These are phyloP conservation scores for Rhinoptilus africanus DNA, from an alignment of 2,113 vertebrate genomes.

Conservation along the genomic window DNA sequence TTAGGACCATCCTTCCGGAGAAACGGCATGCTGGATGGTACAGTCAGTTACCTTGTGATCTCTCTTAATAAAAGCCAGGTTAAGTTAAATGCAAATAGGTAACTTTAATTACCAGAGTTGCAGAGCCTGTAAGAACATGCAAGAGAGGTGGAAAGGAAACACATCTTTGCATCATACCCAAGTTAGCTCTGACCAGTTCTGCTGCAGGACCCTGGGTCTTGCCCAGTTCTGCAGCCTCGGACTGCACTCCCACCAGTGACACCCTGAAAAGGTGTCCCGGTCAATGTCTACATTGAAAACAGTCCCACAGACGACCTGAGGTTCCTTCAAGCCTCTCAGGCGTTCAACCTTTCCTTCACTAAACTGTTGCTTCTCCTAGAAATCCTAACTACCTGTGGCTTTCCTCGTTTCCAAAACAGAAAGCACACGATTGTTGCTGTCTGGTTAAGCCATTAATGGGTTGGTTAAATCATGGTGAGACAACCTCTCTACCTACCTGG, in stretches of 20 bases:
- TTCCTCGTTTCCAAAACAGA: not conserved
- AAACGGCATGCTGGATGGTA: not conserved
- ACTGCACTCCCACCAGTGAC: not conserved
- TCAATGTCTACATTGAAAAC: not conserved
- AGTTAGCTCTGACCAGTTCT: not conserved
- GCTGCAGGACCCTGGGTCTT: not conserved
- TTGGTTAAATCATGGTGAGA: not conserved
- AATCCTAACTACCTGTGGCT: not conserved
- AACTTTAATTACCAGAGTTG: constrained; percentile 25
- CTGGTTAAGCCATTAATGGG: not conserved
- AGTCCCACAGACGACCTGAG: not conserved
- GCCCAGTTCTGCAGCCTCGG: not conserved
- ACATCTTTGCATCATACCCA: not conserved
- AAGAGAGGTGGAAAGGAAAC: not conserved
- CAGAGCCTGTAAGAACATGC: constrained; percentile 39
- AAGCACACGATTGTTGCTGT: not conserved
- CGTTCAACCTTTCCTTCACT: not conserved
- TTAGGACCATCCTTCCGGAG: not conserved
- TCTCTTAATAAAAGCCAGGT: not conserved
- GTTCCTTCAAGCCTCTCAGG: not conserved
- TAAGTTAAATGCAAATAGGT: constrained; percentile 26
- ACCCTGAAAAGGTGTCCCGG: not conserved
- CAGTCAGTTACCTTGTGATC: not conserved
- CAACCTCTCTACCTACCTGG: not conserved
- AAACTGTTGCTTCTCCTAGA: not conserved